phyloP scores from a whole-genome alignment of 2,888 invertebrate genomes.

The Sicus ferrugineus region DNA sequence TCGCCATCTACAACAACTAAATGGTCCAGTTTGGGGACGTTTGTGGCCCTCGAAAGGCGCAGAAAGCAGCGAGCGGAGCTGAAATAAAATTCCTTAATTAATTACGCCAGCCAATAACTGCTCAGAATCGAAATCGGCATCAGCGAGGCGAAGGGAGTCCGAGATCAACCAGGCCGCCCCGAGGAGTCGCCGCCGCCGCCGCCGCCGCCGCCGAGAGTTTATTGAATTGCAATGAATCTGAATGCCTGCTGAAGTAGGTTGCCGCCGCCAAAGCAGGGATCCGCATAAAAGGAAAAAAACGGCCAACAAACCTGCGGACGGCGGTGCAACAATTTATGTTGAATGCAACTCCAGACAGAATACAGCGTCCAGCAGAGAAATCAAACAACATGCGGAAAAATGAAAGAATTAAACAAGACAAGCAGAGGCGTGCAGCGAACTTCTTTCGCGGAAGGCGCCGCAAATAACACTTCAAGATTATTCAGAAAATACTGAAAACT shows the following conservation, averaged over 20 bases:
- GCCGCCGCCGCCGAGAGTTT: conserved; percentile 27
- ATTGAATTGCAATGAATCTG: conserved; percentile 31
- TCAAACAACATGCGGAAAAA: not conserved
- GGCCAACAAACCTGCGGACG: not conserved
- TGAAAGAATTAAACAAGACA: not conserved
- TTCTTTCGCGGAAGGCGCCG: too few species aligned
- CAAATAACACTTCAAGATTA: too few species aligned
- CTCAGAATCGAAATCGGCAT: conserved; percentile 5
- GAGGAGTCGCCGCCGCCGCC: conserved; percentile 6
- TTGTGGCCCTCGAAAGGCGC: not conserved
- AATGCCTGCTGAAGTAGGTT: not conserved
- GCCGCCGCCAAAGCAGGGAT: not conserved
- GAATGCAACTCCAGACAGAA: conserved; percentile 43
- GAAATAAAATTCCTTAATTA: conserved; percentile 30
- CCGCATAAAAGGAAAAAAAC: not conserved
- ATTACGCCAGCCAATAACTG: conserved; percentile 20
- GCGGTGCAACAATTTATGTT: conserved; percentile 47
- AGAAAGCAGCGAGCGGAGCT: not conserved
- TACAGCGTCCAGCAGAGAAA: conserved; percentile 26
- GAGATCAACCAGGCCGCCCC: conserved; percentile 17
- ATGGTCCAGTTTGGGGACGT: not conserved
- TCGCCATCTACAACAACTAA: too few species aligned
- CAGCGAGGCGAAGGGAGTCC: not conserved
- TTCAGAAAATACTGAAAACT: conserved; percentile 14
- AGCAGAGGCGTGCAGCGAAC: too few species aligned